phyloP scores from a whole-genome alignment of 2,797 vertebrate species.

The Sandelia bainsii region DNA sequence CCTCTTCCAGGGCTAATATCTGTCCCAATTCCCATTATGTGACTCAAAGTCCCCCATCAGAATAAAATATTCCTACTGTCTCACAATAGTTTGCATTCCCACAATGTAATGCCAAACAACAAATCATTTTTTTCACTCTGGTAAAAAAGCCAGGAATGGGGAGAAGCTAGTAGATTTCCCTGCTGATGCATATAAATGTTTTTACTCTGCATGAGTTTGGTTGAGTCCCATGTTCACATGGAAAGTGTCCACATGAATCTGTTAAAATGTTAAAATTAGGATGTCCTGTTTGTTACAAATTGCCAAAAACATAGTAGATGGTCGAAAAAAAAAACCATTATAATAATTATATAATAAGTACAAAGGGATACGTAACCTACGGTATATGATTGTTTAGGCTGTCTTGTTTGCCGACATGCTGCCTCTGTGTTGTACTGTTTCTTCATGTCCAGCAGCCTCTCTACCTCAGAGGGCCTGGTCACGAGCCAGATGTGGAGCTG shows the following conservation, averaged over 20 bases:
- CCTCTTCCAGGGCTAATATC: slow-evolving; percentile 33
- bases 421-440: background rate
- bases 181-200: slow-evolving; percentile 18
- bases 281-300: background rate
- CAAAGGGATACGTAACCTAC: too few relatives aligned
- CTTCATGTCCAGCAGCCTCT: slow-evolving; percentile 5
- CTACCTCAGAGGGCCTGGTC: background rate
- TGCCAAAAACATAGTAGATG: background rate
- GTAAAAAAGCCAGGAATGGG: background rate
- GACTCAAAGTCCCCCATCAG: slow-evolving; percentile 47
- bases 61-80: slow-evolving; percentile 38
- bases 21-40: slow-evolving; percentile 56
- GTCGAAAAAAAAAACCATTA: too few relatives aligned
- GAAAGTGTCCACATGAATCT: slow-evolving; percentile 1
- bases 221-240: background rate
- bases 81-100: slow-evolving; percentile 34
- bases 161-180: slow-evolving; percentile 38
- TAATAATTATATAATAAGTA: too few relatives aligned
- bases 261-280: background rate
- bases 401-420: background rate
- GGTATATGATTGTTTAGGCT: too few relatives aligned
- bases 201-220: slow-evolving; percentile 20
- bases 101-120: slow-evolving; percentile 23
- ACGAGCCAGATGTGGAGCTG: slow-evolving; percentile 19
- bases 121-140: slow-evolving; percentile 24